Evolutionary conservation across 2,888 invertebrate genomes (phyloP).

Genomic region (Drosophila tanythrix): DNA sequence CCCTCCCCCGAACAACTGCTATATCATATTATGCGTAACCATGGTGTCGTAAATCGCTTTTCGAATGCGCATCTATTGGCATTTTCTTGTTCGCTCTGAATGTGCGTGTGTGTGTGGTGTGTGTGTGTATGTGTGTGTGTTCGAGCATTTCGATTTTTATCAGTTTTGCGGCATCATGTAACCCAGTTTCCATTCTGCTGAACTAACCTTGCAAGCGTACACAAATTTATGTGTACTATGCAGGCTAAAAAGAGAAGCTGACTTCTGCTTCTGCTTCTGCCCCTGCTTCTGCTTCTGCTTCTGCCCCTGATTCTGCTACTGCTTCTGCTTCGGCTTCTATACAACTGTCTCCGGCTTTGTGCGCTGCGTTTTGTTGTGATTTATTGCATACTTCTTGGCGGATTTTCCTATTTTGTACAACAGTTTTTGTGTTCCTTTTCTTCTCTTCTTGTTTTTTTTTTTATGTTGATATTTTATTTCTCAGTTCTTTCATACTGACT

Average conservation of each 20-base stretch:
- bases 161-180: constrained; percentile 62
- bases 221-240: constrained; percentile 67
- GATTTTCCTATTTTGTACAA: constrained; percentile 64
- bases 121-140: constrained; percentile 6
- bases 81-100: constrained; percentile 25
- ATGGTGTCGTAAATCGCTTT: constrained; percentile 76
- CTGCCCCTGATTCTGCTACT: background rate
- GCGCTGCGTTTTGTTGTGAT: constrained; percentile 60
- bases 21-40: constrained; percentile 73
- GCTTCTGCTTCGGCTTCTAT: constrained; percentile 7
- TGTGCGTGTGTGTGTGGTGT: constrained; percentile 3
- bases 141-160: constrained; percentile 56
- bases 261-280: background rate
- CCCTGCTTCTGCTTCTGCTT: background rate
- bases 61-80: constrained; percentile 72
- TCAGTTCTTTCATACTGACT: constrained; percentile 36
- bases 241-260: constrained; percentile 18
- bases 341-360: constrained; percentile 50
- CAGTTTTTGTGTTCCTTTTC: constrained; percentile 30
- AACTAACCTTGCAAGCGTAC: constrained; percentile 69
- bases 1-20: constrained; percentile 6
- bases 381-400: constrained; percentile 72
- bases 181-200: constrained; percentile 62
- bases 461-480: constrained; percentile 47
- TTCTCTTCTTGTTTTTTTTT: constrained; percentile 11